Conservation (phyloP, 2,797 vertebrate genomes). For the Mus spretus region DNA sequence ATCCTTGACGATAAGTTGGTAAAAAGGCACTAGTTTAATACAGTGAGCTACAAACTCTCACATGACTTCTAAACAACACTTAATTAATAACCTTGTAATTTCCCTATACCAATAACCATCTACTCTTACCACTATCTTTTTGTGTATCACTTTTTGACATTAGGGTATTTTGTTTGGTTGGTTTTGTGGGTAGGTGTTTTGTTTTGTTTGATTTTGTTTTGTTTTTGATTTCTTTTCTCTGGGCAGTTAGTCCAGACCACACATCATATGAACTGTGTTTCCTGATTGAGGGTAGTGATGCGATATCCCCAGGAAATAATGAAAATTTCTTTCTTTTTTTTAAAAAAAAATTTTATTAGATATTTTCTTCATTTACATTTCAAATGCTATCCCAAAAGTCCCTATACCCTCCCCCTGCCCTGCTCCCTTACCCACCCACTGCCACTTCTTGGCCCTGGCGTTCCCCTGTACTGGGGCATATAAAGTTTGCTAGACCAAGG, state of each 20-base stretch:
- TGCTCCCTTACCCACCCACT: too few relatives aligned
- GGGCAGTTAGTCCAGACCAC: not conserved
- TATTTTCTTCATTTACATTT: too few relatives aligned
- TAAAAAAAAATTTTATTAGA: too few relatives aligned
- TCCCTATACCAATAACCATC: not conserved
- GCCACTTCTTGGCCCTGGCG: too few relatives aligned
- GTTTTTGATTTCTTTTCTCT: constrained; percentile 23
- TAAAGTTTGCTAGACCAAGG: too few relatives aligned
- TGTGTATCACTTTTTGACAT: not conserved
- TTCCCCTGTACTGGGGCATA: too few relatives aligned
- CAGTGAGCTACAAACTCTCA: not conserved
- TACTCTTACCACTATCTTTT: too few relatives aligned
- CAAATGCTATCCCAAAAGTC: too few relatives aligned
- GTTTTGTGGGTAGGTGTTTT: not conserved
- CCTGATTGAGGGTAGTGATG: not conserved
- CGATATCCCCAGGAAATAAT: not conserved
- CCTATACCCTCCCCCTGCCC: too few relatives aligned
- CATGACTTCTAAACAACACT: not conserved
- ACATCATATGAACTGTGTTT: not conserved
- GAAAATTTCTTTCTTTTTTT: not conserved
- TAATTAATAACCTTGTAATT: not conserved
- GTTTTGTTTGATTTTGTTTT: not conserved
- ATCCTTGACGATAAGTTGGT: not conserved
- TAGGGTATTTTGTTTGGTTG: not conserved
- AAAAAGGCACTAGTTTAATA: not conserved